These are phyloP conservation scores for Macaca mulatta DNA, from an alignment of 2,113 vertebrate genomes.

Conservation along the genomic window DNA sequence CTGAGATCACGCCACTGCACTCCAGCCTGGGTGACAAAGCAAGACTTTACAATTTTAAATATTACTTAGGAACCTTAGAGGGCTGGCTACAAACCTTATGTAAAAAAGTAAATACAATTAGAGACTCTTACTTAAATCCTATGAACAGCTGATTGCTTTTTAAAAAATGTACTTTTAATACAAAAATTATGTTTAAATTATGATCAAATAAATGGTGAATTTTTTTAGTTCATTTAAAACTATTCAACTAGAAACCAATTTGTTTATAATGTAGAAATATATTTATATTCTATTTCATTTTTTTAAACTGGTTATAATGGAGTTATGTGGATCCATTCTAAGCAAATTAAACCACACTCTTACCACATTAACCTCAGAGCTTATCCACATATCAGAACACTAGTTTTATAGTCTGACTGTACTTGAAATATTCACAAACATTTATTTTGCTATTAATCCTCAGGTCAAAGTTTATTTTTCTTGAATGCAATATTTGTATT, in stretches of 20 bases:
- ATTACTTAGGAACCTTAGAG: background rate
- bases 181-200: background rate
- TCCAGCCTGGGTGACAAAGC: background rate
- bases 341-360: background rate
- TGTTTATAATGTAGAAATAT: constrained; percentile 24
- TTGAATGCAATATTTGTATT: background rate
- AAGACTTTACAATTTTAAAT: background rate
- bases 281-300: constrained; percentile 5
- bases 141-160: background rate
- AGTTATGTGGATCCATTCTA: background rate
- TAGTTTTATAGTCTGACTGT: background rate
- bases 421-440: background rate
- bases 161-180: background rate
- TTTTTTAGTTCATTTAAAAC: constrained; percentile 13
- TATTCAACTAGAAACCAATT: constrained; percentile 26
- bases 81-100: background rate
- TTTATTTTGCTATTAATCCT: constrained; percentile 31
- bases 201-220: background rate
- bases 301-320: constrained; percentile 27
- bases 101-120: background rate
- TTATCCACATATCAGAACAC: background rate
- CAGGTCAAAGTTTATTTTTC: constrained; percentile 23
- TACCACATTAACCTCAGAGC: background rate
- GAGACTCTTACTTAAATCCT: background rate
- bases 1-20: background rate